Evolutionary conservation across 2,888 invertebrate species (phyloP), one percentile per base, ranked within the genome.

Genomic region (Nomada hirtipes): DNA sequence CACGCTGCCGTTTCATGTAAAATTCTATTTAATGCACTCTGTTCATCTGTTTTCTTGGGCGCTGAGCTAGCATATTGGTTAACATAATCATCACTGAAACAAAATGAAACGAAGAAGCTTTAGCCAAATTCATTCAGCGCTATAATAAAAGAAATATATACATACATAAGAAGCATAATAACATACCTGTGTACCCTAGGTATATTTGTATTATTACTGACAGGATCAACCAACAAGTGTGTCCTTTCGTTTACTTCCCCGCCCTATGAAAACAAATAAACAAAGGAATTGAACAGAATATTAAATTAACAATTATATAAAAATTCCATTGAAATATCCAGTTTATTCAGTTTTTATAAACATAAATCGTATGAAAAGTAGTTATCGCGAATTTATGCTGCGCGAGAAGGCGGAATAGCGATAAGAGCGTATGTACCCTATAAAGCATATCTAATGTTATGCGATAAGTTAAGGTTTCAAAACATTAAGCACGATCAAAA

Each of bases 1-100:
- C 94, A 98, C 98, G 97, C 97, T 70, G 98, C 98, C 83, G 98
- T 98, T 94, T 98, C 97, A 91, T 98, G 97, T 71, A 98, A 95
- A 94, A 98, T 98, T 94, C 97, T 96, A 92, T 96, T 98, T 67
- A 98, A 95, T 0, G 98, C 98, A 90, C 97, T 98, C 94, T 98
- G 98, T 93, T 98, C 98, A 93, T 98, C 98, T 70, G 97, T 96
- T 94, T 97, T 98, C 92, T 97, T 96, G 13, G 96, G 96, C 87
- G 95, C 93, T 50, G 96, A 95, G 90, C 95, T 96, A 20, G 95
- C 94, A 93, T 95, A 96, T 83, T 95, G 95, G 89, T 94, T 95
- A 88, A 95, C 94, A 89, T 95, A 95, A 93, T 96, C 96, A 90
- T 96, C 96, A 88, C 97, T 97, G 83, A 75, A 89, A 91, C 75